phyloP scores from a whole-genome alignment of 2,888 invertebrate genomes.

The Chymomyza fuscimana region DNA sequence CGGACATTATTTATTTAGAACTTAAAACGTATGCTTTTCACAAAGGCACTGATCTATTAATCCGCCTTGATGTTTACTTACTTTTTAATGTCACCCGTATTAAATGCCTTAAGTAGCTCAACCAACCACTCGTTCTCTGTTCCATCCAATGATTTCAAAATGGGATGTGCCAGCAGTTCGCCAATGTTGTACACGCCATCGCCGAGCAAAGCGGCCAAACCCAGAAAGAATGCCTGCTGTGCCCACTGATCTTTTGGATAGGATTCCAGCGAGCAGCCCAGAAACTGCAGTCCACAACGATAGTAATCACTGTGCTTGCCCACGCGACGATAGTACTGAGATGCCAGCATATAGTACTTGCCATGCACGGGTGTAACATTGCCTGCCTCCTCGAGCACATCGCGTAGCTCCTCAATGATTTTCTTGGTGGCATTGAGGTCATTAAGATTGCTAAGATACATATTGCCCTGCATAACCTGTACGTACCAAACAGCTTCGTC shows the following conservation, averaged over 20 bases:
- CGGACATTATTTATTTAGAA: no score
- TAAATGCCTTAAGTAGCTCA: conserved; percentile 92
- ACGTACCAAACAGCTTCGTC: conserved; percentile 89
- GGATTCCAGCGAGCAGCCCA: conserved; percentile 87
- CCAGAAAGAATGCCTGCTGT: conserved; percentile 93
- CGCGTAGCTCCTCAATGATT: conserved; percentile 92
- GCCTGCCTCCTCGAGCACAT: conserved; percentile 91
- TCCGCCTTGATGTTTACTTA: conserved; percentile 56
- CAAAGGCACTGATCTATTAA: neutral
- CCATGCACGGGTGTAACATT: conserved; percentile 97
- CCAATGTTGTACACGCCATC: conserved; percentile 98
- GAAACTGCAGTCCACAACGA: conserved; percentile 92
- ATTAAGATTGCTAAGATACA: conserved; percentile 88
- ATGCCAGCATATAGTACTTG: conserved; percentile 94
- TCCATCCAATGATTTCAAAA: conserved; percentile 90
- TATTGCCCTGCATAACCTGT: conserved; percentile 89
- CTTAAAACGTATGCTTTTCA: no score
- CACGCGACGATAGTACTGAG: conserved; percentile 90
- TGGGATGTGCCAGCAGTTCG: conserved; percentile 96
- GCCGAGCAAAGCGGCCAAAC: conserved; percentile 95
- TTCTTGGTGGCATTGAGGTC: conserved; percentile 90
- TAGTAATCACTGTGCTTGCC: conserved; percentile 98
- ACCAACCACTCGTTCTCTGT: conserved; percentile 92
- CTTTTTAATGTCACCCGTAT: conserved; percentile 89
- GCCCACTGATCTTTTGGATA: conserved; percentile 85